Evolutionary conservation across 2,888 invertebrate genomes (phyloP).

Genomic region (Eucriotettix oculatus): DNA sequence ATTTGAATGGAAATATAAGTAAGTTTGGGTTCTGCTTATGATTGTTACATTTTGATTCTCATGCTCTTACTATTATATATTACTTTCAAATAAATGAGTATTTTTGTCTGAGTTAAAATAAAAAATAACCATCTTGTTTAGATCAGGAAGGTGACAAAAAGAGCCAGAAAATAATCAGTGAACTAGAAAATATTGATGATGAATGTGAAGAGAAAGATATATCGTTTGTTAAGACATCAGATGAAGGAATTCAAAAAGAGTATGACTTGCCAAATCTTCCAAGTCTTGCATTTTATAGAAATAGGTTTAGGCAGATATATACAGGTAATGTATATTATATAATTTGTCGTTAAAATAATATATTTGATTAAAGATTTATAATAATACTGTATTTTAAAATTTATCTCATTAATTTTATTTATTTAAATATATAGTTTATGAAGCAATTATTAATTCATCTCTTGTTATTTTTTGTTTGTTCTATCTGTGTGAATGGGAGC

Average conservation of each 20-base stretch:
- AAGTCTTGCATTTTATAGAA: constrained; percentile 70
- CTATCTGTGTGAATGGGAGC: too few relatives aligned
- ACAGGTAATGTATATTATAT: constrained; percentile 32
- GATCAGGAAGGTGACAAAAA: constrained; percentile 83
- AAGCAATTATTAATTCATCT: too few relatives aligned
- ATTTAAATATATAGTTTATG: too few relatives aligned
- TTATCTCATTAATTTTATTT: not conserved
- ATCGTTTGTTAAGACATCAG: constrained; percentile 82
- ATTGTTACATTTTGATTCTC: too few relatives aligned
- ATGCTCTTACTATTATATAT: too few relatives aligned
- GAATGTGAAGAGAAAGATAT: constrained; percentile 84
- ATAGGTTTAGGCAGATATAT: constrained; percentile 77
- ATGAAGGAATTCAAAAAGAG: constrained; percentile 71
- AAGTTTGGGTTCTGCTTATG: too few relatives aligned
- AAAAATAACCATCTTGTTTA: constrained; percentile 20
- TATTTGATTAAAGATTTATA: not conserved
- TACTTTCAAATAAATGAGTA: too few relatives aligned
- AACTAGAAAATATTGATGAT: constrained; percentile 83
- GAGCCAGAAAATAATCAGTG: constrained; percentile 71
- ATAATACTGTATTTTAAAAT: not conserved
- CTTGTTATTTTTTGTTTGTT: too few relatives aligned
- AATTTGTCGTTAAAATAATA: not conserved
- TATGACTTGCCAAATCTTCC: constrained; percentile 71
- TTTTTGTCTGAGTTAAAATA: too few relatives aligned
- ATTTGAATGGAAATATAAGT: too few relatives aligned